Conservation (phyloP, 2,888 invertebrate genomes). For the Ormyrus rosae region DNA sequence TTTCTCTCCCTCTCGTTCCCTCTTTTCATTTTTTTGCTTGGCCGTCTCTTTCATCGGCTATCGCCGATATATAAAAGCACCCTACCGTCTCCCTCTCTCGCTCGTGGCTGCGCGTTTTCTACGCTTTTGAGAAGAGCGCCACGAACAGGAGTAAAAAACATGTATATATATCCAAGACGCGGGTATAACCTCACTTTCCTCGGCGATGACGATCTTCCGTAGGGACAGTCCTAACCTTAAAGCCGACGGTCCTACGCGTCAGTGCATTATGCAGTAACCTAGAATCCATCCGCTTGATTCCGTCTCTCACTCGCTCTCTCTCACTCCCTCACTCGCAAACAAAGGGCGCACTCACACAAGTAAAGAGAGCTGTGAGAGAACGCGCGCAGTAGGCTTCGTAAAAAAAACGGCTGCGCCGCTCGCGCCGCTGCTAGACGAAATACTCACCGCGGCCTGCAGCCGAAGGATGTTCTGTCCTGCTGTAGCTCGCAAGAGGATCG, state of each 20-base stretch:
- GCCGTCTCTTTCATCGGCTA: conserved; percentile 45
- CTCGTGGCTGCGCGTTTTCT: conserved; percentile 6
- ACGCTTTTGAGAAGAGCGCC: conserved; percentile 41
- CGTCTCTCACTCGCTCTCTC: neutral
- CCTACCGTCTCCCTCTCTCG: neutral
- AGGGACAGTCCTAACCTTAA: conserved; percentile 21
- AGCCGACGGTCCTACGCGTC: neutral
- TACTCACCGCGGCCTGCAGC: conserved; percentile 70
- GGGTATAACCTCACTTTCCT: conserved; percentile 52
- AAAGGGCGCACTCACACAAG: neutral
- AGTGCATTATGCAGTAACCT: neutral
- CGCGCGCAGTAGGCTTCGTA: neutral
- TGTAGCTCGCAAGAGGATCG: conserved; percentile 40
- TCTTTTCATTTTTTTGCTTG: too few species aligned
- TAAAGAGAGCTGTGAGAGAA: neutral
- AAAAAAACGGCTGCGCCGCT: neutral
- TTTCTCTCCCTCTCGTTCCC: too few species aligned
- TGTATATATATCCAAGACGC: conserved; percentile 46
- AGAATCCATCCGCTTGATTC: neutral
- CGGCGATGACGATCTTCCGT: conserved; percentile 10
- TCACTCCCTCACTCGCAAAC: neutral
- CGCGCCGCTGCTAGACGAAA: conserved; percentile 45
- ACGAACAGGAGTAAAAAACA: conserved; percentile 34
- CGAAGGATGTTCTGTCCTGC: conserved; percentile 60
- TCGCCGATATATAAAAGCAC: neutral